These are phyloP conservation scores for Phaethornis superciliosus DNA, from an alignment of 2,113 vertebrate species.

Conservation along the genomic window DNA sequence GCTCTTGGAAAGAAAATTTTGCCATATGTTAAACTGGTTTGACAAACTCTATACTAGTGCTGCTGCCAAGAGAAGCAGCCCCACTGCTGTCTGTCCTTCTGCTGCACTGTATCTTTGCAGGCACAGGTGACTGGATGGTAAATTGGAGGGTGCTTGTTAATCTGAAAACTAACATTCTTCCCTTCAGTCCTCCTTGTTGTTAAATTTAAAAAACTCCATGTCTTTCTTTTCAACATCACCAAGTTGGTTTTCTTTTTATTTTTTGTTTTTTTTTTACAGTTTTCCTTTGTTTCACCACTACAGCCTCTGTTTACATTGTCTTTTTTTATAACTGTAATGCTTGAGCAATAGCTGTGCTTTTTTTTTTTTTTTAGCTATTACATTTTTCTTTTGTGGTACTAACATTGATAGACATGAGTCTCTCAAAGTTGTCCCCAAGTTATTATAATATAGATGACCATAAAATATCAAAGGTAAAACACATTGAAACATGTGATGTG, in stretches of 20 bases:
- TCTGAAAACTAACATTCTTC: background rate
- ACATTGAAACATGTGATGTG: background rate
- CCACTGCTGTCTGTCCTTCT: background rate
- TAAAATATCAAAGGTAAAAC: background rate
- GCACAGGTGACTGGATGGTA: rapidly evolving
- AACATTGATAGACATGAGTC: background rate
- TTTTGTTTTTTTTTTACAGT: background rate
- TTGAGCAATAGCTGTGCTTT: background rate
- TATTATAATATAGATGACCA: background rate
- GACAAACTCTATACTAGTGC: background rate
- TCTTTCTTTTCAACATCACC: background rate
- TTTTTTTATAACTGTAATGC: background rate
- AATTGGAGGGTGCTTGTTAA: background rate
- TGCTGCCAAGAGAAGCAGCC: background rate
- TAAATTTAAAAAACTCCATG: background rate
- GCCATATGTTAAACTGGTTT: background rate
- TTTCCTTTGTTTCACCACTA: background rate
- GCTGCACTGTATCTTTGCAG: background rate
- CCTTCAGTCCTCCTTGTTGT: background rate
- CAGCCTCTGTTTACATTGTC: background rate
- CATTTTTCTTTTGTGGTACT: background rate
- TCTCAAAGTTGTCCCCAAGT: background rate
- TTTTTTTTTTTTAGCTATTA: background rate
- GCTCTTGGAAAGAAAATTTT: background rate
- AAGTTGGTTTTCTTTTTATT: background rate